Conservation (phyloP, 1,140 invertebrate genomes). For the Drosophila kurseongensis region DNA sequence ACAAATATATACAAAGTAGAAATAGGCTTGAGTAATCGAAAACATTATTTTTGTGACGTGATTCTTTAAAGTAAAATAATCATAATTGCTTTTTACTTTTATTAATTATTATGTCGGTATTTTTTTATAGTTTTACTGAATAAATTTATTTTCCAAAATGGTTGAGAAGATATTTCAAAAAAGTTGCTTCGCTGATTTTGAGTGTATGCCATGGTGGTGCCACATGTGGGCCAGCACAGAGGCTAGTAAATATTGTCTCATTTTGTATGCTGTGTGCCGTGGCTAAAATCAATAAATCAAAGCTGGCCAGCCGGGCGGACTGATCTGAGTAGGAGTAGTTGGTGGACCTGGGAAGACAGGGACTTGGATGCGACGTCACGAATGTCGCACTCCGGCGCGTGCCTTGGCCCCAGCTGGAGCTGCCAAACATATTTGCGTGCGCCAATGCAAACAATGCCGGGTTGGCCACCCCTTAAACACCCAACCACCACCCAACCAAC, state of each 20-base stretch:
- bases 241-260: conserved; percentile 74
- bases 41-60: no score
- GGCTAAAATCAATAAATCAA: conserved; percentile 81
- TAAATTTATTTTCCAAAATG: no score
- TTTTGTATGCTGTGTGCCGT: conserved; percentile 73
- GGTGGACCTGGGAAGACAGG: conserved; percentile 14
- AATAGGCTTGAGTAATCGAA: no score
- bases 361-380: conserved; percentile 63
- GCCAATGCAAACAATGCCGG: conserved; percentile 70
- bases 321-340: background rate
- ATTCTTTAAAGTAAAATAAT: no score
- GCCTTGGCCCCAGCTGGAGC: conserved; percentile 59
- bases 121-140: no score
- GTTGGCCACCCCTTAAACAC: background rate
- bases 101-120: no score
- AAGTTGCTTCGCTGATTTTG: background rate
- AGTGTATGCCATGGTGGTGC: conserved; percentile 9
- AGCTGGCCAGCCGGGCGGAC: conserved; percentile 39
- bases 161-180: background rate
- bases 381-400: conserved; percentile 71
- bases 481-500: background rate
- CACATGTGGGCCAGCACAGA: conserved; percentile 59
- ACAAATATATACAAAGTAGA: no score
- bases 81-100: no score
- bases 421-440: conserved; percentile 72